phyloP scores from a whole-genome alignment of 2,888 invertebrate genomes.

The Drosophila demipolita region DNA sequence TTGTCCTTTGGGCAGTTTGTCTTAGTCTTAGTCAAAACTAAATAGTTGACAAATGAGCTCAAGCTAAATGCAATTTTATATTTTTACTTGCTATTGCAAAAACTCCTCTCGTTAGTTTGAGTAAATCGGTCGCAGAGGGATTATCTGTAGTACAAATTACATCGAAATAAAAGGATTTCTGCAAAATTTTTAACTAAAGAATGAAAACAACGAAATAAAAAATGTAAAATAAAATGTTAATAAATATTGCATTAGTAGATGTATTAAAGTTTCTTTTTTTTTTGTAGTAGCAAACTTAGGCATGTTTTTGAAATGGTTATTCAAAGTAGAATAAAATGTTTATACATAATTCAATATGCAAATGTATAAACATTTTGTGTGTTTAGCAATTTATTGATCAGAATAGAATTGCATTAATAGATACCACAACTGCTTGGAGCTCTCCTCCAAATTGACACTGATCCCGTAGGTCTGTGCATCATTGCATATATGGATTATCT shows the following conservation, averaged over 20 bases:
- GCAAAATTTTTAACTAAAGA: too few relatives aligned
- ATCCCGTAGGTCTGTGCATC: constrained; percentile 47
- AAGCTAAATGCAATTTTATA: background rate
- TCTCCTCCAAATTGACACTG: constrained; percentile 45
- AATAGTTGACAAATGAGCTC: background rate
- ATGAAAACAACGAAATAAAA: background rate
- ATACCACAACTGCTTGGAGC: constrained; percentile 60
- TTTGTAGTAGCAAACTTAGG: background rate
- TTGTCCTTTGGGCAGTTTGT: background rate
- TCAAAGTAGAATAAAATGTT: background rate
- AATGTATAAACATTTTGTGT: background rate
- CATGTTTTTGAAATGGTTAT: too few relatives aligned
- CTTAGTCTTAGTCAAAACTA: background rate
- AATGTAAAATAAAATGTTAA: background rate
- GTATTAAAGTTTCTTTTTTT: background rate
- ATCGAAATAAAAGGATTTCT: too few relatives aligned
- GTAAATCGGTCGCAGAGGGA: background rate
- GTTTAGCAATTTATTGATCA: background rate
- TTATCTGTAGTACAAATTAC: background rate
- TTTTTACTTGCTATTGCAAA: background rate
- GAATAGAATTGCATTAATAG: constrained; percentile 1
- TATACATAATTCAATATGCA: background rate
- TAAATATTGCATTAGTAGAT: background rate
- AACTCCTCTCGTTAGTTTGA: background rate
- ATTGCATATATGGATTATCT: constrained; percentile 13